Percentiles rank a stretch among this genome's conserved stretches.
phyloP scores from a whole-genome alignment of 2,113 vertebrate species.

The Coregonus clupeaformis region DNA sequence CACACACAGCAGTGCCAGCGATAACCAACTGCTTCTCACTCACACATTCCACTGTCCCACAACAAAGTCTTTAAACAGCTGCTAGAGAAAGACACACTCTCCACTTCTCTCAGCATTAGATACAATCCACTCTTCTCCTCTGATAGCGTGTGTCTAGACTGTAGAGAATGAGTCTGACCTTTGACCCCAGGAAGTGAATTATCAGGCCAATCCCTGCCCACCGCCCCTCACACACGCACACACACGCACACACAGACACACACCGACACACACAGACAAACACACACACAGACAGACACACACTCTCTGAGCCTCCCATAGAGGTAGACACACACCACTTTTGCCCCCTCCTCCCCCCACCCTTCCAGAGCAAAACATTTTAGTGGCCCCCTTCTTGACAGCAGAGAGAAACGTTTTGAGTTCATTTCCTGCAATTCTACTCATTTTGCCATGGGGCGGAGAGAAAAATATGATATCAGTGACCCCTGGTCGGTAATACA shows the following conservation, averaged over 20 bases:
- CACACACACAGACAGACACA: not conserved
- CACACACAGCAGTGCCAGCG: not conserved
- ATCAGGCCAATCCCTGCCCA: conserved; percentile 26
- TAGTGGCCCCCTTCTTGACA: no score
- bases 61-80: not conserved
- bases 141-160: no score
- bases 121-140: no score
- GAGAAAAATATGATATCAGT: no score
- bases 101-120: not conserved
- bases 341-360: not conserved
- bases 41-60: not conserved
- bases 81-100: not conserved
- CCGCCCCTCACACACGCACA: no score
- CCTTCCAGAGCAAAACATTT: not conserved
- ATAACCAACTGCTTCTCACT: not conserved
- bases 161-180: conserved; percentile 12
- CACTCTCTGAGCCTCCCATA: conserved; percentile 4
- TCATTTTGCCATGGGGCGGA: no score
- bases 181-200: no score
- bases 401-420: no score
- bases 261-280: no score
- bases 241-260: no score
- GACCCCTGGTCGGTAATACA: no score
- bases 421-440: no score
- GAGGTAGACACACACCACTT: conserved; percentile 7